Percentiles rank a stretch among this genome's conserved stretches.
phyloP scores from a whole-genome alignment of 2,113 vertebrate genomes.

The Acanthochromis polyacanthus region DNA sequence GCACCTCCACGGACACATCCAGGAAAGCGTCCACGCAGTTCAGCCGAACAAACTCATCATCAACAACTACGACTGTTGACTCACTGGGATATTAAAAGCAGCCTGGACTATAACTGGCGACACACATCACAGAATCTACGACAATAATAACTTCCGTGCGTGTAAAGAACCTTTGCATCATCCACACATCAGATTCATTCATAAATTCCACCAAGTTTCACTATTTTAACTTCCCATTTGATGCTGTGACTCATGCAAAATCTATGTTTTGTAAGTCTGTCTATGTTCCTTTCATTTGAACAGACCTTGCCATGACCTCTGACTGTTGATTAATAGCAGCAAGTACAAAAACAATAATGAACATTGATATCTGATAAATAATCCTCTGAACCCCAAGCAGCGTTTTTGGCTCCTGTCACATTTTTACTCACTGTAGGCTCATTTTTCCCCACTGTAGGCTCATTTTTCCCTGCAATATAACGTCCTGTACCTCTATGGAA shows the following conservation, averaged over 20 bases:
- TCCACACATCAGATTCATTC: not conserved
- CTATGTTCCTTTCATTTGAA: not conserved
- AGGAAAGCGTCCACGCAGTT: conserved; percentile 10
- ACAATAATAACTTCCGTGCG: not conserved
- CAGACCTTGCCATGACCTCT: not conserved
- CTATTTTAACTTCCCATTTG: not conserved
- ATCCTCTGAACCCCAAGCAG: no score
- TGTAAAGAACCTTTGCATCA: conserved; percentile 19
- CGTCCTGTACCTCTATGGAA: no score
- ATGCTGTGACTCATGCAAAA: not conserved
- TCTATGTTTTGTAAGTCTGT: not conserved
- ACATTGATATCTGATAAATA: no score
- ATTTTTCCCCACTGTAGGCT: no score
- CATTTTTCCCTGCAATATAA: no score
- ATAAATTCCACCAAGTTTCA: conserved; percentile 18
- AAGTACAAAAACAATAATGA: no score
- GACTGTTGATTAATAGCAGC: not conserved
- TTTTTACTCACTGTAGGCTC: no score
- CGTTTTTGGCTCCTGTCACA: no score
- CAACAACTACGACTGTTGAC: not conserved
- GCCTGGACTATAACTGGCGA: accelerated
- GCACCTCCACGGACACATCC: not conserved
- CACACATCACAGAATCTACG: not conserved
- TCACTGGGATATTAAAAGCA: conserved; percentile 17
- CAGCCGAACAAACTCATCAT: not conserved